Evolutionary conservation across 2,797 vertebrate species (phyloP), one percentile per base, ranked within the genome.

Genomic region (Falco columbarius): DNA sequence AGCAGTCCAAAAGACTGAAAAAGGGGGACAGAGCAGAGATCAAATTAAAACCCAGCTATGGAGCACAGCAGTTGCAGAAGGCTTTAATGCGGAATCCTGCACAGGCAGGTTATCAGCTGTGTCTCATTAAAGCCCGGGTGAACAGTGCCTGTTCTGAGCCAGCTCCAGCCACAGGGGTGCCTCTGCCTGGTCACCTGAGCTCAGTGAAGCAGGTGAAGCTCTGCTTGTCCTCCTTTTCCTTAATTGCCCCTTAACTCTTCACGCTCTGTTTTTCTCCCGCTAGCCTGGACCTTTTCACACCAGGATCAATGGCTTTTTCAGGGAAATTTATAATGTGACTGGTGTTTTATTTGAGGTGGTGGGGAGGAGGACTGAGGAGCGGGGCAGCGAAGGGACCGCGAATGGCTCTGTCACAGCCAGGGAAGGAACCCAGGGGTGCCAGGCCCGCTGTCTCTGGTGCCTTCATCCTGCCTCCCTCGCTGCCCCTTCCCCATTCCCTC

Each of bases 261-360:
- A 7, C 10, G 2, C 26, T 27, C 38, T 5, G 15, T 63, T 70
- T 23, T 59, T 2, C 10, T 49, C 4, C 32, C 34, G 14, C 17
- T 10, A 12, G 13, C 42, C 67, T 12, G 44, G 34, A 26, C 34
- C 26, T 26, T 5, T 14, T 22, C 61, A 38, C 42, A 21, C 29
- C 15, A 30, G 27, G 51, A 26, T 12, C 76, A 8, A 9, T 2
- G 47, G 12, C 8, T 54, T 75, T 73, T 56, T 73, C n/a, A 21
- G 22, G 38, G 81, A 15, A n/a, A 30, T 26, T 0, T 12, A n/a
- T 8, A 34, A 27, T 1, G 52, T 9, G 21, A 5, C 10, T 3
- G 12, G 18, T 75, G 42, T 22, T 68, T 54, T 38, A 54, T n/a
- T 0, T 12, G 38, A 19, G 23, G 34, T 3, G 22, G 24, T 1